Conservation (phyloP, 2,888 invertebrate genomes). For the Pherbina coryleti region DNA sequence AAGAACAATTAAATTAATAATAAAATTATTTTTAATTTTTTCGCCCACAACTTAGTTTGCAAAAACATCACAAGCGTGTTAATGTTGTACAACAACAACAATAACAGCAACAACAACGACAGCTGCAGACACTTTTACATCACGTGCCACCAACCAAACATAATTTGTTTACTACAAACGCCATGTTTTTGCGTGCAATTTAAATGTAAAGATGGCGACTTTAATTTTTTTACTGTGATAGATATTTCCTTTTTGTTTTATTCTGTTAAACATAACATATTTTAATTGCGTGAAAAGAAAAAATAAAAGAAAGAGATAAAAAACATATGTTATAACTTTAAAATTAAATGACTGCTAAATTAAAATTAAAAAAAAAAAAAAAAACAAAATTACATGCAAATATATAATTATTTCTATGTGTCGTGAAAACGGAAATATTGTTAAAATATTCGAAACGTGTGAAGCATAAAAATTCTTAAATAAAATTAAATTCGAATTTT, state of each 20-base stretch:
- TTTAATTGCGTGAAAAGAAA: neutral
- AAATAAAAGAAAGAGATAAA: neutral
- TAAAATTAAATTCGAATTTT: neutral
- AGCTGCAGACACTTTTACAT: neutral
- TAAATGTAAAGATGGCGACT: conserved; percentile 53
- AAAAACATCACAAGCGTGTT: neutral
- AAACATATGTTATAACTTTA: neutral
- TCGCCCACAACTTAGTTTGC: neutral
- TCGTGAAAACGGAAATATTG: neutral
- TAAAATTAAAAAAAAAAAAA: neutral
- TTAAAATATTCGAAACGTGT: neutral
- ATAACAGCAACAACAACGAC: conserved; percentile 11
- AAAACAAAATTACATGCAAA: neutral
- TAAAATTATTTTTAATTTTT: neutral
- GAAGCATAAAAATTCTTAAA: neutral
- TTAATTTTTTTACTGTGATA: conserved; percentile 67
- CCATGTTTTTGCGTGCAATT: neutral
- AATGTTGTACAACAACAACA: conserved; percentile 17
- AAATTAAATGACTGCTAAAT: conserved; percentile 9
- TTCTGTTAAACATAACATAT: conserved; percentile 9
- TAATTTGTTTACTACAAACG: conserved; percentile 27
- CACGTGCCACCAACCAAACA: neutral
- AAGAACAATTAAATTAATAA: conserved; percentile 20
- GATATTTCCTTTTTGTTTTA: conserved; percentile 57
- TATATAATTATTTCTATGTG: neutral